Conservation (phyloP, 1,140 invertebrate species). For the Holcopasites calliopsidis region DNA sequence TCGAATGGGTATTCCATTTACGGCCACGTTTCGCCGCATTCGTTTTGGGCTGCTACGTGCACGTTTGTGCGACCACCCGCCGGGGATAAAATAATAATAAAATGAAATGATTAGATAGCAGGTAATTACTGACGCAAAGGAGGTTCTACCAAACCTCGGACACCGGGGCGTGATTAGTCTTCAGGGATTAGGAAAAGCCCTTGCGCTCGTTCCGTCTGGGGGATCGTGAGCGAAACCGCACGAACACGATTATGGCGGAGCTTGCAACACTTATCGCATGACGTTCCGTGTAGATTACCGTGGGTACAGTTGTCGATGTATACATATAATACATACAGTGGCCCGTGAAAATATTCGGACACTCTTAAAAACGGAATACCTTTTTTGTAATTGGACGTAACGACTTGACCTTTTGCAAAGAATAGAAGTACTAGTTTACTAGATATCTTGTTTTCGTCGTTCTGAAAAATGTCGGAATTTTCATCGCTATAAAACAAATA, state of each 20-base stretch:
- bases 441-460: too few relatives aligned
- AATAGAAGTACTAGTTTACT: too few relatives aligned
- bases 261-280: not conserved
- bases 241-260: slow-evolving; percentile 1
- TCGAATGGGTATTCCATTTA: not conserved
- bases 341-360: too few relatives aligned
- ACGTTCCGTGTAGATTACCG: not conserved
- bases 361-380: too few relatives aligned
- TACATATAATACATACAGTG: too few relatives aligned
- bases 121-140: slow-evolving; percentile 18
- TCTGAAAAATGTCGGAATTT: too few relatives aligned
- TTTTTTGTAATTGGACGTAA: too few relatives aligned
- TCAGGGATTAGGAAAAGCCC: slow-evolving; percentile 20
- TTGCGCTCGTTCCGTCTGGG: not conserved
- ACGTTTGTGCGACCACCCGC: not conserved
- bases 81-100: not conserved
- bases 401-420: too few relatives aligned
- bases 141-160: not conserved
- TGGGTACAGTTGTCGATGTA: too few relatives aligned
- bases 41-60: not conserved
- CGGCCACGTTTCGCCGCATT: not conserved
- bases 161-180: slow-evolving; percentile 24
- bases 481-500: too few relatives aligned
- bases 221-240: slow-evolving; percentile 10
- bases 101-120: not conserved